Base-by-base conservation (phyloP, 2,888 invertebrate species). In the Lymantria dispar region DNA sequence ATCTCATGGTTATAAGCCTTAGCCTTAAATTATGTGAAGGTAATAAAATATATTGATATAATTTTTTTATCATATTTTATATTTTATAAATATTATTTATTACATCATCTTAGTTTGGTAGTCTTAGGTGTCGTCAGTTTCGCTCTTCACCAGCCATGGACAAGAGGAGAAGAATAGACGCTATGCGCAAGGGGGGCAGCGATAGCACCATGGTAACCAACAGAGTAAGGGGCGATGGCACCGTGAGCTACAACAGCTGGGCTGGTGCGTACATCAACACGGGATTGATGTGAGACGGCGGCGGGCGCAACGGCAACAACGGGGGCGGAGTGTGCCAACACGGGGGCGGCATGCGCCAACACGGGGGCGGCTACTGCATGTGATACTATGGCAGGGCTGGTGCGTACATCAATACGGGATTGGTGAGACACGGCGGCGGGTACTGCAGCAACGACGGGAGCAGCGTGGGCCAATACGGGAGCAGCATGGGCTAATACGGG, bases 401-500 rank as follows among this genome's bases (percentile, higher is more conserved):
- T 69, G 53, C 64, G 39, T 37, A 67, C 64, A 13, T 66, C 65
- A 31, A 66, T 58, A 37, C 65, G 88, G 60, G 92, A 92, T 69
- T 92, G 92, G 68, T 87, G 90, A 7, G 91, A 91, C n/a, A 92
- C 91, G 39, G 85, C 86, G 45, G 92, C 75, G 52, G 50, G 76
- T 68, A 52, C 81, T 64, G 74, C 76, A 47, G 65, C 76, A 12
- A 76, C 58, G 62, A 47, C 52, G 10, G 49, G 63, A 65, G 78
- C 70, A 43, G 78, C 69, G 92, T 33, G 33, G 5, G 33, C 33
- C 10, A 33, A 8, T 8, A 33, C 30, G 5, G 30, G 30, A 7
- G 8, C 30, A 47, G 72, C 66, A 14, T 33, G 33, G 5, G 33
- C 33, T 7, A 33, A 8, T 8, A 33, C 66, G 51, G 65, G 63